These are phyloP conservation scores for Glyphotaelius pellucidus DNA, from an alignment of 2,888 invertebrate genomes.

Conservation along the genomic window DNA sequence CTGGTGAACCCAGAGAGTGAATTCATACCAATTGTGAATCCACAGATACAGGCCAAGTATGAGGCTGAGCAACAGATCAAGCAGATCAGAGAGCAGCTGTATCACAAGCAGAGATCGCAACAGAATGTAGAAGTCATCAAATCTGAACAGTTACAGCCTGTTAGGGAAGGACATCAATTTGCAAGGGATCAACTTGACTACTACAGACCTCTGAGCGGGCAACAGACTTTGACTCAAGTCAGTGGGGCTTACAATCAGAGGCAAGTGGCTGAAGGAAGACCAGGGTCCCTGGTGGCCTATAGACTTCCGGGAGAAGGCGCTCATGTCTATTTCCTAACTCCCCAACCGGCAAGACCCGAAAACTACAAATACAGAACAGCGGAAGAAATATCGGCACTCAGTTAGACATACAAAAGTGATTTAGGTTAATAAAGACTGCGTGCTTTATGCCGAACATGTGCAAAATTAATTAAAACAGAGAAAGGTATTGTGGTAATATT, in stretches of 20 bases:
- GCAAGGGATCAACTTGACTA: conserved; percentile 75
- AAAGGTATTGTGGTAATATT: conserved; percentile 22
- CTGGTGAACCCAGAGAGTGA: conserved; percentile 84
- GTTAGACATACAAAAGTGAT: conserved; percentile 54
- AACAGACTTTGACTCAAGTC: conserved; percentile 70
- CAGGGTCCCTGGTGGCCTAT: conserved; percentile 85
- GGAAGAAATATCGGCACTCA: conserved; percentile 61
- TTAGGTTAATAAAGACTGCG: conserved; percentile 43
- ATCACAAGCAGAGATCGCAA: conserved; percentile 71
- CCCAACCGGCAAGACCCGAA: conserved; percentile 77
- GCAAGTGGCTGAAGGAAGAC: conserved; percentile 73
- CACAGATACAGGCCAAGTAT: conserved; percentile 66
- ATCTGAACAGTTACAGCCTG: conserved; percentile 71
- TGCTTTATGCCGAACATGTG: conserved; percentile 38
- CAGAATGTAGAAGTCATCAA: conserved; percentile 72
- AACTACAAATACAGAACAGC: conserved; percentile 61
- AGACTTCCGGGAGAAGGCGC: conserved; percentile 86
- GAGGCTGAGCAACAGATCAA: conserved; percentile 71
- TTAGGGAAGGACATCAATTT: conserved; percentile 69
- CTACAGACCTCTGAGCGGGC: conserved; percentile 77
- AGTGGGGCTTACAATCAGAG: conserved; percentile 67
- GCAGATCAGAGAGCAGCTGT: conserved; percentile 66
- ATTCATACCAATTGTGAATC: conserved; percentile 74
- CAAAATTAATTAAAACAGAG: conserved; percentile 34
- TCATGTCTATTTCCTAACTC: conserved; percentile 88